Conservation (phyloP, 2,888 invertebrate species). For the Meiosimyza decipiens region DNA sequence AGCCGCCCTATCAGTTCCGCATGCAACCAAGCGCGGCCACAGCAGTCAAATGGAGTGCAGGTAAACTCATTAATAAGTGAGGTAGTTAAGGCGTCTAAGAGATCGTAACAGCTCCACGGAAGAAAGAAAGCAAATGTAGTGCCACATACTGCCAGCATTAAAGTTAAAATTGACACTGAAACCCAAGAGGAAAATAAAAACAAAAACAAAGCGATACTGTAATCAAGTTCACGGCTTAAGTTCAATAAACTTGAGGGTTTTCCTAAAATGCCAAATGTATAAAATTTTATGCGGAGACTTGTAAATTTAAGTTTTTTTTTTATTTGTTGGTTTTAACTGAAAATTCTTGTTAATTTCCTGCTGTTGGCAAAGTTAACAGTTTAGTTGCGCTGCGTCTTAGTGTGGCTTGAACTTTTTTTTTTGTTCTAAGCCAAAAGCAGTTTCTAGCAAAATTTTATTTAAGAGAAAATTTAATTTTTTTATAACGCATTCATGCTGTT, state of each 20-base stretch:
- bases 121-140: slow-evolving; percentile 19
- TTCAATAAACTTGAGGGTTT: slow-evolving; percentile 22
- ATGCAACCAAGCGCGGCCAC: slow-evolving; percentile 26
- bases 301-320: too few species aligned
- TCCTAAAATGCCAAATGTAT: neutral
- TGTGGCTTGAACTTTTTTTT: too few species aligned
- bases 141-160: slow-evolving; percentile 27
- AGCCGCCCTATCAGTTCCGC: slow-evolving; percentile 27
- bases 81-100: slow-evolving; percentile 15
- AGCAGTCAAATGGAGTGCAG: slow-evolving; percentile 4
- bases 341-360: too few species aligned
- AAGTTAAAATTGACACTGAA: slow-evolving; percentile 19
- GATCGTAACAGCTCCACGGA: neutral
- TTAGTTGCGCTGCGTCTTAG: too few species aligned
- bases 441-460: too few species aligned
- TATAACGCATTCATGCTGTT: too few species aligned
- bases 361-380: too few species aligned
- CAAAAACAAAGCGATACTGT: neutral
- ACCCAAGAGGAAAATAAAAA: neutral
- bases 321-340: too few species aligned
- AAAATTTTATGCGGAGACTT: too few species aligned
- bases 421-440: too few species aligned
- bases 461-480: too few species aligned
- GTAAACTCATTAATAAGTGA: too few species aligned
- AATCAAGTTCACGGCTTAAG: slow-evolving; percentile 32